These are phyloP conservation scores for Apodemia mormo DNA, from an alignment of 2,888 invertebrate species.

Conservation along the genomic window DNA sequence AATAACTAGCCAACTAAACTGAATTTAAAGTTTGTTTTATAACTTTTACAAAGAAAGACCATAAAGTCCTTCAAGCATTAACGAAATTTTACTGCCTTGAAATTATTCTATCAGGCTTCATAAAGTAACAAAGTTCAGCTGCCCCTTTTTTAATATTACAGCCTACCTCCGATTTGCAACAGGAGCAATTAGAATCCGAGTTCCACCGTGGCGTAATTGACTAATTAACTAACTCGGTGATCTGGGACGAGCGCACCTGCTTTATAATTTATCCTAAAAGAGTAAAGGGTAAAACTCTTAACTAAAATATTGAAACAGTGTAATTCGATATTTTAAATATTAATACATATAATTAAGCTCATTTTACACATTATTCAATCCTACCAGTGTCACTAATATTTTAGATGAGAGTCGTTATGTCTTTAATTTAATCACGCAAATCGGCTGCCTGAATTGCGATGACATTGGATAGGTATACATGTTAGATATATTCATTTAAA, in stretches of 20 bases:
- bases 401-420: too few species aligned
- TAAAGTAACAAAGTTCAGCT: background rate
- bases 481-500: too few species aligned
- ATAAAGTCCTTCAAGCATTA: background rate
- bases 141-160: background rate
- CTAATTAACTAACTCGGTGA: slow-evolving; percentile 3
- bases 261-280: slow-evolving; percentile 8
- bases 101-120: background rate
- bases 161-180: background rate
- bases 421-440: too few species aligned
- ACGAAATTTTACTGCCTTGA: background rate
- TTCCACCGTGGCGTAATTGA: background rate
- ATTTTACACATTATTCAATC: too few species aligned
- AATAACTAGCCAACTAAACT: background rate
- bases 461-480: too few species aligned
- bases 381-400: too few species aligned
- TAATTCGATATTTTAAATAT: background rate
- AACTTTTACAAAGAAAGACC: background rate
- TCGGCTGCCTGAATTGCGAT: too few species aligned
- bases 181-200: background rate
- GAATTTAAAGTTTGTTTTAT: background rate
- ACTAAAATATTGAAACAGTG: background rate
- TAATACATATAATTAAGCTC: background rate
- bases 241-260: background rate
- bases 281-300: slow-evolving; percentile 7